A percentile compares a stretch with the other conserved stretches of the same genome.
These are phyloP conservation scores for Grallaria varia DNA, from an alignment of 2,113 vertebrate genomes.

Conservation along the genomic window DNA sequence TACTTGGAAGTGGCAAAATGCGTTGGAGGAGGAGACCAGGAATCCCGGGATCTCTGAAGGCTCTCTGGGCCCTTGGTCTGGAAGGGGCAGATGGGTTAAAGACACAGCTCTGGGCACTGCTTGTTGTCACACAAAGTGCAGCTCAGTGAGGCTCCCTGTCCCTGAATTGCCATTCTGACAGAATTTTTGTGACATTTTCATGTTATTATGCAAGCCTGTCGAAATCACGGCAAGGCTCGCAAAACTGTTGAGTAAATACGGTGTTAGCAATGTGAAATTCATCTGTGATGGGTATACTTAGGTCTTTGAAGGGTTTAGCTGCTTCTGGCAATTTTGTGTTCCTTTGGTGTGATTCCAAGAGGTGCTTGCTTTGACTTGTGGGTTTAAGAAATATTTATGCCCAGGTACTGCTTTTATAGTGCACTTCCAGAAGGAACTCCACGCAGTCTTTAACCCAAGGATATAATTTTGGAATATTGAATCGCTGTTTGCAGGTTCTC, in stretches of 20 bases:
- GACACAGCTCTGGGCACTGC: neutral
- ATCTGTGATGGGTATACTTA: neutral
- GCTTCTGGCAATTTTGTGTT: neutral
- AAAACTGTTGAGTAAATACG: neutral
- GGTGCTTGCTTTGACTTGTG: neutral
- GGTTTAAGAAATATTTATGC: neutral
- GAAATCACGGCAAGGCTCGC: neutral
- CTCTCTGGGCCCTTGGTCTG: neutral
- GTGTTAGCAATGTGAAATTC: neutral
- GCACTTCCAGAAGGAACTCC: neutral
- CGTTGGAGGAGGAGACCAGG: neutral
- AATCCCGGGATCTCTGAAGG: neutral
- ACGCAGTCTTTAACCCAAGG: neutral
- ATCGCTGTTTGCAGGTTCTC: neutral
- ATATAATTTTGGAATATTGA: neutral
- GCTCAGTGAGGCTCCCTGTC: neutral
- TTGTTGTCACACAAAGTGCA: neutral
- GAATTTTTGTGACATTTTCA: slow-evolving; percentile 17
- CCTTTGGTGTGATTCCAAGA: neutral
- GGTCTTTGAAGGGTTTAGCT: neutral
- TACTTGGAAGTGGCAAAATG: neutral
- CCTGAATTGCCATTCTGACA: neutral
- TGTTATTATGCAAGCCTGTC: neutral
- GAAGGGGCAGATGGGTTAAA: neutral
- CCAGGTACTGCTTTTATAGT: neutral